A percentile compares a stretch with the other conserved stretches of the same genome.
phyloP scores from a whole-genome alignment of 2,888 invertebrate genomes.

The Drosophila formosana region DNA sequence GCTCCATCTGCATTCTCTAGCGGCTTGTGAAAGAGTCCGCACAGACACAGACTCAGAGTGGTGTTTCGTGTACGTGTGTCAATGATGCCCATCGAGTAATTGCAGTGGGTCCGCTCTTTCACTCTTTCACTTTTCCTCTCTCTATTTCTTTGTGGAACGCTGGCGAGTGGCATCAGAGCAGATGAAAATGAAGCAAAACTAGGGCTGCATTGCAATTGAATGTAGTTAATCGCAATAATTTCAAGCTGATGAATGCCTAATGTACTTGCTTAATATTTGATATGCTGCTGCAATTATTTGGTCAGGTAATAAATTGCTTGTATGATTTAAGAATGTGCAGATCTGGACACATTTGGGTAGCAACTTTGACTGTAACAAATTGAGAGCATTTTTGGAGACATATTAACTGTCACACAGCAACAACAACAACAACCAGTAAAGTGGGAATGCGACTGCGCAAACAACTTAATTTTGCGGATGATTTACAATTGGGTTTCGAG shows the following conservation, averaged over 20 bases:
- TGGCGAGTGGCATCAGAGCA: background rate
- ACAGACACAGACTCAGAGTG: background rate
- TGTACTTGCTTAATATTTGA: background rate
- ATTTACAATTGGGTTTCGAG: slow-evolving; percentile 80
- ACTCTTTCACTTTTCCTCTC: background rate
- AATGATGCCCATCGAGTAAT: background rate
- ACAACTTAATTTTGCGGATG: slow-evolving; percentile 80
- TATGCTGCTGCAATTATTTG: background rate
- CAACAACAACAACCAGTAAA: slow-evolving; percentile 26
- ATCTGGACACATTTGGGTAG: background rate
- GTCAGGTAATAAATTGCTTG: background rate
- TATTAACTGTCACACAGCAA: slow-evolving; percentile 21
- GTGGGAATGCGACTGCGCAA: slow-evolving; percentile 31
- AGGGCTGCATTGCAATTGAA: background rate
- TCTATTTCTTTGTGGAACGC: background rate
- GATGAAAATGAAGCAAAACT: background rate
- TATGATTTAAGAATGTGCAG: background rate
- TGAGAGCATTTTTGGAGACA: slow-evolving; percentile 8
- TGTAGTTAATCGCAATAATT: background rate
- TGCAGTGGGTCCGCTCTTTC: background rate
- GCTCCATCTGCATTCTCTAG: background rate
- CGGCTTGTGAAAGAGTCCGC: background rate
- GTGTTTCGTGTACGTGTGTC: background rate
- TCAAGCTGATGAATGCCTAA: no score
- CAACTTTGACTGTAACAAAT: background rate